A percentile compares a stretch with the other conserved stretches of the same genome.
Conservation (phyloP, 2,113 vertebrate genomes). For the Dasypus novemcinctus region DNA sequence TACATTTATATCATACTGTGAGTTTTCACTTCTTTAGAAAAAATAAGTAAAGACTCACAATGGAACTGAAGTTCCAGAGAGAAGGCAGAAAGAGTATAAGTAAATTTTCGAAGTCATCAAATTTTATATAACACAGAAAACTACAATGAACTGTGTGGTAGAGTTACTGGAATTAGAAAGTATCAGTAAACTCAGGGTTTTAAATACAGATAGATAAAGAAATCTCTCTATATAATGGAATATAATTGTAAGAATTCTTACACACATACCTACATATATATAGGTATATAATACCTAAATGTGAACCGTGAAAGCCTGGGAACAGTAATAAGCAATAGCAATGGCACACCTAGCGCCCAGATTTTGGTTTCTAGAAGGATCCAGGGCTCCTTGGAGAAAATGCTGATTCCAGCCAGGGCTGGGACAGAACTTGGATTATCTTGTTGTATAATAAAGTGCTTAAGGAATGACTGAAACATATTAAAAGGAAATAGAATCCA, state of each 20-base stretch:
- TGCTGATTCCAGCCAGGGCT: neutral
- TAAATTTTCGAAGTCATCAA: too few species aligned
- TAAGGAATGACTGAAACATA: neutral
- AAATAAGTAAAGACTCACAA: neutral
- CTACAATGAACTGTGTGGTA: neutral
- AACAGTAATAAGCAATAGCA: neutral
- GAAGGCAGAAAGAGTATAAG: neutral
- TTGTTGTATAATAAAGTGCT: neutral
- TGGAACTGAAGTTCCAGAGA: neutral
- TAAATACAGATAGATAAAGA: neutral
- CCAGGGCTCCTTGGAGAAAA: neutral
- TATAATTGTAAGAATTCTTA: neutral
- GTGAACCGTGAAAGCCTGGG: neutral
- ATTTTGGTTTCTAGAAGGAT: neutral
- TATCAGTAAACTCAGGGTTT: neutral
- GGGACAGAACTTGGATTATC: neutral
- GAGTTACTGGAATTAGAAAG: neutral
- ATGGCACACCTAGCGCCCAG: fast-evolving
- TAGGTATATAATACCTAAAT: neutral
- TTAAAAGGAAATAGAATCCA: neutral
- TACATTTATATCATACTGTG: neutral
- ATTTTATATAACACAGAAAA: neutral
- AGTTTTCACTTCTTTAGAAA: neutral
- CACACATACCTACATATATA: neutral
- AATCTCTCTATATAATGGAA: neutral